phyloP scores from a whole-genome alignment of 2,113 vertebrate species.

The Poecilia latipinna region DNA sequence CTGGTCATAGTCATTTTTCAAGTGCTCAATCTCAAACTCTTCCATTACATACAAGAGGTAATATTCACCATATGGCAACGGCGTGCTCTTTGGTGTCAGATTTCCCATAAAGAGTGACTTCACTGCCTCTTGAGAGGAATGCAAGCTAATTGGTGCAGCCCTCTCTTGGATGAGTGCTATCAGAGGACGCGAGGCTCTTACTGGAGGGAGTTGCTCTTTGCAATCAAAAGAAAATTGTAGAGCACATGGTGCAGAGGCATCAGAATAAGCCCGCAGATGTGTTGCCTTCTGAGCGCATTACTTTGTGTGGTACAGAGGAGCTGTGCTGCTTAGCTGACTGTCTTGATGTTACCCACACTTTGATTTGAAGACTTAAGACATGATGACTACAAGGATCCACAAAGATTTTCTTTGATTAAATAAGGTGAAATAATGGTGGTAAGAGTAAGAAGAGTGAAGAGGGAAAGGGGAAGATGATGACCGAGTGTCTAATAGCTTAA shows the following conservation, averaged over 20 bases:
- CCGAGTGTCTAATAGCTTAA: background rate
- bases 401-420: conserved; percentile 49
- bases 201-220: conserved; percentile 75
- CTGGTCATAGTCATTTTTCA: conserved; percentile 57
- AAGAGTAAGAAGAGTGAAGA: background rate
- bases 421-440: conserved; percentile 18
- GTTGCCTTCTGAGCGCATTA: conserved; percentile 51
- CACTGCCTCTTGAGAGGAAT: conserved; percentile 70
- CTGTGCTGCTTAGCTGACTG: conserved; percentile 35
- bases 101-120: conserved; percentile 76
- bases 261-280: conserved; percentile 51
- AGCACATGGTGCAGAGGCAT: conserved; percentile 79
- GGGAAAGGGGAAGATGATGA: conserved; percentile 1
- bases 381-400: conserved; percentile 23
- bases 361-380: conserved; percentile 27
- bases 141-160: conserved; percentile 76
- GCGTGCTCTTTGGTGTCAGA: conserved; percentile 67
- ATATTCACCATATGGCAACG: conserved; percentile 72
- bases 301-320: conserved; percentile 43
- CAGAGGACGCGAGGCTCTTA: conserved; percentile 83
- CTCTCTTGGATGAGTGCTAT: conserved; percentile 81
- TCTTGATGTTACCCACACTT: conserved; percentile 32
- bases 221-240: conserved; percentile 88
- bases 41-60: conserved; percentile 70
- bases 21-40: conserved; percentile 62